Evolutionary conservation across 1,140 invertebrate genomes (phyloP).

Genomic region (Maniola jurtina): DNA sequence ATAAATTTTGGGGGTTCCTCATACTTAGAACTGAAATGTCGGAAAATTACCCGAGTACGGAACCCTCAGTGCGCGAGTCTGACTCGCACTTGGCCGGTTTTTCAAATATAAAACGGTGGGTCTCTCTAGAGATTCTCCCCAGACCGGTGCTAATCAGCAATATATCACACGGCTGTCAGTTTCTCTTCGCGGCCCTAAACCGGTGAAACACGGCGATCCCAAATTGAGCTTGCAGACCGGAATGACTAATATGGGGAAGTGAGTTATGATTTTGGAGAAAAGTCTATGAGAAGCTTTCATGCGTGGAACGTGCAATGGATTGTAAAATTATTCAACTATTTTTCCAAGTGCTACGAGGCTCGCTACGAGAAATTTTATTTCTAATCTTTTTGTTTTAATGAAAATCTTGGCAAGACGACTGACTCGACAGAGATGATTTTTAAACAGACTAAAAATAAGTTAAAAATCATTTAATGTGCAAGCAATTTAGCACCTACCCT

Average conservation of each 20-base stretch:
- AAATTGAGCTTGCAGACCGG: not conserved
- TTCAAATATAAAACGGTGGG: not conserved
- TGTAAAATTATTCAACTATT: not conserved
- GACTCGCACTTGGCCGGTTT: not conserved
- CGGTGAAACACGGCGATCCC: not conserved
- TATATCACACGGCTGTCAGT: conserved; percentile 1
- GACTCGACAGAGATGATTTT: no score
- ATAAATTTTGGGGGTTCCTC: no score
- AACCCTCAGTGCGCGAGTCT: no score
- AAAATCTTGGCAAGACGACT: no score
- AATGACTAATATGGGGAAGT: not conserved
- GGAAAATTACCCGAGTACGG: no score
- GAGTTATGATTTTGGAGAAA: not conserved
- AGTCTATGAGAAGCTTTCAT: not conserved
- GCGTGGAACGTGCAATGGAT: not conserved
- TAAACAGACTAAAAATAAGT: no score
- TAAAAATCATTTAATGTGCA: no score
- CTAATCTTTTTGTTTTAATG: no score
- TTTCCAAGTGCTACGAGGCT: no score
- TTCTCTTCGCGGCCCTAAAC: not conserved
- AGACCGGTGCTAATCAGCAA: not conserved
- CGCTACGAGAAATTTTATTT: no score
- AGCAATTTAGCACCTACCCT: no score
- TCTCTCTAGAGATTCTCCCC: not conserved
- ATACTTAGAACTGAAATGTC: no score